Evolutionary conservation across 2,797 vertebrate species (phyloP).

Genomic region (Pseudochirops corinnae): DNA sequence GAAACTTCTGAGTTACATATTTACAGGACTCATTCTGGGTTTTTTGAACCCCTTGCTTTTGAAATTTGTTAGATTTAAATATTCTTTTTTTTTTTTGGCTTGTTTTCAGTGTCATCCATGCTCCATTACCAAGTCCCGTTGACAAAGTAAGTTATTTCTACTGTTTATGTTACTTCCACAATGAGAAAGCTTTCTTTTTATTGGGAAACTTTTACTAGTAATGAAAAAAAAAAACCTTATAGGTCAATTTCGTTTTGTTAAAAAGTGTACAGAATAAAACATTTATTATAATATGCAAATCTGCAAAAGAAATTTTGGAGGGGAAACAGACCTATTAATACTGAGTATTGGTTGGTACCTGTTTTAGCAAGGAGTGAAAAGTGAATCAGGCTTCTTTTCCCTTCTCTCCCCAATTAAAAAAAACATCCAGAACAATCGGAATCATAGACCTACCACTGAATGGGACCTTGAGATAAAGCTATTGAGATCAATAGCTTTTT

Average conservation of each 20-base stretch:
- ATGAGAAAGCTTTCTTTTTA: constrained; percentile 37
- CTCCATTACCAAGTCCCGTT: constrained; percentile 96
- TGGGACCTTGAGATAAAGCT: neutral
- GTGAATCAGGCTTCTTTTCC: neutral
- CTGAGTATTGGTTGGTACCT: neutral
- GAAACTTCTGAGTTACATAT: constrained; percentile 82
- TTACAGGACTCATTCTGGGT: constrained; percentile 76
- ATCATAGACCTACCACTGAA: neutral
- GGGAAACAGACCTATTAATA: neutral
- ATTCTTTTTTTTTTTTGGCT: constrained; percentile 60
- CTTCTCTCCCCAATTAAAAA: neutral
- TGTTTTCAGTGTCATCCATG: constrained; percentile 94
- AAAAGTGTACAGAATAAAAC: constrained; percentile 21
- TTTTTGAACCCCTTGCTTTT: constrained; percentile 61
- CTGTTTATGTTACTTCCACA: constrained; percentile 59
- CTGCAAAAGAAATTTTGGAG: constrained; percentile 45
- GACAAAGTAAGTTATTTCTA: constrained; percentile 94
- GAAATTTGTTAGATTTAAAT: constrained; percentile 75
- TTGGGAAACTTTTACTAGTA: neutral
- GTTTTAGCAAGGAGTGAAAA: neutral
- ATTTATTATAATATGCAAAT: constrained; percentile 40
- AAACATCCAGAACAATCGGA: neutral
- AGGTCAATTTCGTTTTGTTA: constrained; percentile 50
- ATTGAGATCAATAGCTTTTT: neutral
- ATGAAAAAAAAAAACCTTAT: neutral